Base-by-base conservation (phyloP, 2,797 vertebrate genomes). In the Sebastes vulpes region DNA sequence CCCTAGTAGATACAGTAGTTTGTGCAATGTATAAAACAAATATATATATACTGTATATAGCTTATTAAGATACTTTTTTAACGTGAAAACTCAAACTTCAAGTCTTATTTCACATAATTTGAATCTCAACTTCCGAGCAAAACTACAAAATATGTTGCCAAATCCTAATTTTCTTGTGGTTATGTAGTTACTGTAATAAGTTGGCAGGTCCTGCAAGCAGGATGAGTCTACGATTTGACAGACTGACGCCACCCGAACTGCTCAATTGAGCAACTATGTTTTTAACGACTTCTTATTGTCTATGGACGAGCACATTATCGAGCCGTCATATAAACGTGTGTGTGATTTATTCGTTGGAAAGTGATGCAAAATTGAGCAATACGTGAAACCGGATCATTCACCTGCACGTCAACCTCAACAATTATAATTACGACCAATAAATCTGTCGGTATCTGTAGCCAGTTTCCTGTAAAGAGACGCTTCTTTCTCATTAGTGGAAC, bases 401-500 rank as follows among this genome's bases (percentile, higher is more conserved):
- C 74, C 69, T 75, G 61, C n/a, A 38, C 20, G 2, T 64, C 20
- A 48, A 63, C 63, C 46, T 48, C 4, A n/a, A 64, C 64, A 31
- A 20, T 65, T 48, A 23, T 61, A 65, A 74, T 79, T 31, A 52
- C 31, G 68, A 11, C n/a, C 59, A 14, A 12, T 70, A 38, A 28
- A 46, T 65, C 64, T 31, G 18, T 56, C 58, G 11, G 59, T 12
- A 9, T 67, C 4, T 59, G 56, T 4, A 2, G 46, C 7, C 2
- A 2, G 71, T 35, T 85, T 72, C 69, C 23, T 9, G 23, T 61
- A 25, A 48, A 64, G 46, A 48, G 52, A 46, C 1, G 61, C 69
- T 26, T 70, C 61, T 68, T 57, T 65, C 67, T 81, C 84, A 38
- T 77, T 75, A 73, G 20, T 0, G 5, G 16, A 61, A 81, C 66